phyloP scores from a whole-genome alignment of 2,888 invertebrate species.

The Heliconius aoede region DNA sequence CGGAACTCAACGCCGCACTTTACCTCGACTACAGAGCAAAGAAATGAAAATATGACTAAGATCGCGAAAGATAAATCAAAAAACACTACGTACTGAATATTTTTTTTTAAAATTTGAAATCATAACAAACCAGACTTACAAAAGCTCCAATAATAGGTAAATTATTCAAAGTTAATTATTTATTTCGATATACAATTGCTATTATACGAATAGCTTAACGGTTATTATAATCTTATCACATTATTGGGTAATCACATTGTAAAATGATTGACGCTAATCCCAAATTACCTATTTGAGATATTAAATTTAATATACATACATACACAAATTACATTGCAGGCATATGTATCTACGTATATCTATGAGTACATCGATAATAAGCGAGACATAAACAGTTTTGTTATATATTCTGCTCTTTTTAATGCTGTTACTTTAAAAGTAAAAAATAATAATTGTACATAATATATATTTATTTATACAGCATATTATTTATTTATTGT shows the following conservation, averaged over 20 bases:
- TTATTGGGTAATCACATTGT: constrained; percentile 23
- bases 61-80: background rate
- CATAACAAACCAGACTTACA: background rate
- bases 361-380: background rate
- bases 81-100: background rate
- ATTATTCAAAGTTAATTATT: constrained; percentile 13
- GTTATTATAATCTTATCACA: constrained; percentile 15
- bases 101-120: background rate
- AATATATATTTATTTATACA: background rate
- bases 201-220: constrained; percentile 8
- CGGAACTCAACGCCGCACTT: too few species aligned
- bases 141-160: background rate
- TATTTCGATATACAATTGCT: constrained; percentile 7
- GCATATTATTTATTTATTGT: background rate
- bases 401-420: background rate
- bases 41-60: background rate
- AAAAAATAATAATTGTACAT: background rate
- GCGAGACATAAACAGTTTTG: background rate
- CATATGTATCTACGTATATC: background rate
- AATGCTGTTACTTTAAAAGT: background rate
- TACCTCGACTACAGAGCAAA: too few species aligned
- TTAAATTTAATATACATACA: constrained; percentile 20
- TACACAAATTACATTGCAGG: background rate
- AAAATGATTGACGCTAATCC: constrained; percentile 31
- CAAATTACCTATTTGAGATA: constrained; percentile 25